These are phyloP conservation scores for Grantiella picta DNA, from an alignment of 2,113 vertebrate genomes.

Conservation along the genomic window DNA sequence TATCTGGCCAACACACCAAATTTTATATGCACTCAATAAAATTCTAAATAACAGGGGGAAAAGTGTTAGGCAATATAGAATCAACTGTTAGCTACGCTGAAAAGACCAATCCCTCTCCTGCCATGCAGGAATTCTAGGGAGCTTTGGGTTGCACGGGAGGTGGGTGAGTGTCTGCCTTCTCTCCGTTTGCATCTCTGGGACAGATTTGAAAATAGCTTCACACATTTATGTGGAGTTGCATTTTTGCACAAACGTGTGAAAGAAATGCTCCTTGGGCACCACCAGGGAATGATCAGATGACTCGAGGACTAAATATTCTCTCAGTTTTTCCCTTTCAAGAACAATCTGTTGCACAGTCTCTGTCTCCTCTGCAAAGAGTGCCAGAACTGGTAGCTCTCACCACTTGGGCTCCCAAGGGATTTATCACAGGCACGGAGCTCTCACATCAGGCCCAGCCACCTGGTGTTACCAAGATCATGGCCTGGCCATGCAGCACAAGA, in stretches of 20 bases:
- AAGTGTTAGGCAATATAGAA: neutral
- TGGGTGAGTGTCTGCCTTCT: neutral
- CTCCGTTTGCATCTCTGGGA: neutral
- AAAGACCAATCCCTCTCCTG: neutral
- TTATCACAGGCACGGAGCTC: neutral
- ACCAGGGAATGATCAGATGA: constrained; percentile 21
- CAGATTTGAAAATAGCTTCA: neutral
- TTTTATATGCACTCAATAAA: neutral
- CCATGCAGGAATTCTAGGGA: neutral
- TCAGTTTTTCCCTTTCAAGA: constrained; percentile 28
- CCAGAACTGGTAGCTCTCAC: neutral
- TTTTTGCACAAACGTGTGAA: neutral
- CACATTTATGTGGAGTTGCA: neutral
- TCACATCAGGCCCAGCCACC: neutral
- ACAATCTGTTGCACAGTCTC: constrained; percentile 18
- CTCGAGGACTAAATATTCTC: constrained; percentile 28
- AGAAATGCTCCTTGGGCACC: neutral
- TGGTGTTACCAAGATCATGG: neutral
- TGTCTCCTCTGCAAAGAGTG: neutral
- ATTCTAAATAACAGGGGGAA: fast-evolving
- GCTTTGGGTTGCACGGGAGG: neutral
- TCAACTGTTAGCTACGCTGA: neutral
- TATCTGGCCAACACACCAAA: neutral
- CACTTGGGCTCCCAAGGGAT: neutral
- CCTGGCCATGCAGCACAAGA: neutral